Evolutionary conservation across 2,113 vertebrate genomes (phyloP).

Genomic region (Probosciger aterrimus): DNA sequence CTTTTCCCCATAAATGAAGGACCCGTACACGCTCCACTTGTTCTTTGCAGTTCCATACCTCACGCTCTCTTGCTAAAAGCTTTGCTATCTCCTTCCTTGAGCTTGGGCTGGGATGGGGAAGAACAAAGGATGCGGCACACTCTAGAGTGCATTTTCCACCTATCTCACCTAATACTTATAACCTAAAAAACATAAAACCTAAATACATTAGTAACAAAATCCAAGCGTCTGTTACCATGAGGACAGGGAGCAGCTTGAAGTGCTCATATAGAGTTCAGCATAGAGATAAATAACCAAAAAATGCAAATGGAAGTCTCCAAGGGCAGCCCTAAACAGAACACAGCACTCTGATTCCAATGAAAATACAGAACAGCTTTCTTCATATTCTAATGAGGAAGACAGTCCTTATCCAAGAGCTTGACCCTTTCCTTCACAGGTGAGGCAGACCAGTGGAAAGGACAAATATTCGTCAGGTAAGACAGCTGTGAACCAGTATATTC

Average conservation of each 20-base stretch:
- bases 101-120: neutral
- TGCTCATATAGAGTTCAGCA: neutral
- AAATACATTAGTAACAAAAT: neutral
- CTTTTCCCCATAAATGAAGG: neutral
- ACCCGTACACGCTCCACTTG: fast-evolving
- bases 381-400: neutral
- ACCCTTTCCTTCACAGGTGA: neutral
- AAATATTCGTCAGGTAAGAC: neutral
- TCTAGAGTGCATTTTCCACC: neutral
- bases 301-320: neutral
- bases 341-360: neutral
- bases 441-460: neutral
- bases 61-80: neutral
- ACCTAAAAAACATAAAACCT: neutral
- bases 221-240: neutral
- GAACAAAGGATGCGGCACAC: neutral
- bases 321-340: neutral
- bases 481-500: neutral
- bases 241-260: neutral
- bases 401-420: neutral
- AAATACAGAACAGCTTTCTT: neutral
- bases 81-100: neutral
- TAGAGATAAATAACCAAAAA: neutral
- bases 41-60: neutral
- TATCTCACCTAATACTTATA: neutral